Conservation (phyloP, 2,113 vertebrate genomes). For the Mellivora capensis region DNA sequence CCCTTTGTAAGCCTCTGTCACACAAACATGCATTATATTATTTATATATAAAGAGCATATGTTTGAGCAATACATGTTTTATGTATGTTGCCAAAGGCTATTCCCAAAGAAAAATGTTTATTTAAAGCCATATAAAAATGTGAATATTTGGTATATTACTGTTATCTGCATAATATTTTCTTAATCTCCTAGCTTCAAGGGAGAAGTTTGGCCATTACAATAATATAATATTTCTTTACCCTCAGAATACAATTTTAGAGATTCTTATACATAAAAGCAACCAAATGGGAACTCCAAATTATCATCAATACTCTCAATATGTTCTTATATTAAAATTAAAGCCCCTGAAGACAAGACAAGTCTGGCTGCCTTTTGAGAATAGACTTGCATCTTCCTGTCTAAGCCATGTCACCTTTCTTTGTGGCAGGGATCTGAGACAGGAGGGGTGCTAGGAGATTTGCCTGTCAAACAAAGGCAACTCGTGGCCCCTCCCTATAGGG, state of each 20-base stretch:
- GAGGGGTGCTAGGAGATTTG: neutral
- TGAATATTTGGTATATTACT: neutral
- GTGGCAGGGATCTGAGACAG: neutral
- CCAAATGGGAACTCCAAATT: neutral
- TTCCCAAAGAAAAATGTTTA: constrained; percentile 10
- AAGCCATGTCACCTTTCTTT: neutral
- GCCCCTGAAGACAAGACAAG: neutral
- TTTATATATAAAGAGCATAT: neutral
- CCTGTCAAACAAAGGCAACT: constrained; percentile 18
- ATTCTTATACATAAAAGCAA: neutral
- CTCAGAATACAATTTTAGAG: neutral
- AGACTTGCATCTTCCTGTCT: neutral
- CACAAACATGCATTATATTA: neutral
- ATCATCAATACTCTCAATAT: neutral
- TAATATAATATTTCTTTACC: neutral
- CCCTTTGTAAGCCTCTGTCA: neutral
- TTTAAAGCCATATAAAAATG: neutral
- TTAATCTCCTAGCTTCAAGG: neutral
- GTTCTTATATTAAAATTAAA: constrained; percentile 6
- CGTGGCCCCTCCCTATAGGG: constrained; percentile 29
- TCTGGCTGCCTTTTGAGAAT: neutral
- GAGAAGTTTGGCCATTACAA: neutral
- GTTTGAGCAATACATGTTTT: constrained; percentile 7
- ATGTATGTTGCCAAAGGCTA: constrained; percentile 19
- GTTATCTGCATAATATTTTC: neutral